These are phyloP conservation scores for Cerastoderma edule DNA, from an alignment of 2,888 invertebrate genomes.

Conservation along the genomic window DNA sequence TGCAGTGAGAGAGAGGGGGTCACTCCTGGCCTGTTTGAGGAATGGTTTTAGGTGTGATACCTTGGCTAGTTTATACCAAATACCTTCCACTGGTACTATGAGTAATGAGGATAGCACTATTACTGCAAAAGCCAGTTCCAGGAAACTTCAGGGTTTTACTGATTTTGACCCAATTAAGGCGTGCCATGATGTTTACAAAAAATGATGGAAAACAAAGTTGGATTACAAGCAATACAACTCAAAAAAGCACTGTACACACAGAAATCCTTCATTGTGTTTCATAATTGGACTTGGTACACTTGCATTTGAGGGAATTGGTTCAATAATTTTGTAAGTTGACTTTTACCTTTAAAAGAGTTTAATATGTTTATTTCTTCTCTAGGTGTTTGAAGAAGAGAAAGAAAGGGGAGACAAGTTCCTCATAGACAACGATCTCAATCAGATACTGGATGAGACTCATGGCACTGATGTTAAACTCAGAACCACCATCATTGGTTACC, in stretches of 20 bases:
- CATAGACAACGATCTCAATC: conserved; percentile 62
- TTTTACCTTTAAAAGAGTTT: background rate
- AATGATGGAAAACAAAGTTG: background rate
- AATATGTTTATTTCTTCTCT: background rate
- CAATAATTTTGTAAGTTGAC: background rate
- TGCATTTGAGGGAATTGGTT: background rate
- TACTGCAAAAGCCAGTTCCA: too few relatives aligned
- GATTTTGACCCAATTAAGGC: too few relatives aligned
- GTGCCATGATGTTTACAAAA: background rate
- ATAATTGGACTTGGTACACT: background rate
- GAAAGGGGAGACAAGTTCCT: conserved; percentile 66
- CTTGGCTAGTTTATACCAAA: too few relatives aligned
- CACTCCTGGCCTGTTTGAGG: too few relatives aligned
- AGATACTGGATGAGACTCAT: conserved; percentile 59
- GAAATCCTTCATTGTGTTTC: background rate
- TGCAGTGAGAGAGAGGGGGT: too few relatives aligned
- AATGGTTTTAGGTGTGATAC: too few relatives aligned
- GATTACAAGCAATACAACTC: background rate
- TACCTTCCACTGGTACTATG: too few relatives aligned
- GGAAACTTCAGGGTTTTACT: too few relatives aligned
- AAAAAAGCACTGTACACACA: background rate
- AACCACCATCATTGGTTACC: conserved; percentile 76
- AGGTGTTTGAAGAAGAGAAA: conserved; percentile 72
- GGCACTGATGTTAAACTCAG: conserved; percentile 39
- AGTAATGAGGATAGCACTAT: too few relatives aligned